phyloP scores from a whole-genome alignment of 92 coral and sea anemone species.

The Epizoanthus stellaris region DNA sequence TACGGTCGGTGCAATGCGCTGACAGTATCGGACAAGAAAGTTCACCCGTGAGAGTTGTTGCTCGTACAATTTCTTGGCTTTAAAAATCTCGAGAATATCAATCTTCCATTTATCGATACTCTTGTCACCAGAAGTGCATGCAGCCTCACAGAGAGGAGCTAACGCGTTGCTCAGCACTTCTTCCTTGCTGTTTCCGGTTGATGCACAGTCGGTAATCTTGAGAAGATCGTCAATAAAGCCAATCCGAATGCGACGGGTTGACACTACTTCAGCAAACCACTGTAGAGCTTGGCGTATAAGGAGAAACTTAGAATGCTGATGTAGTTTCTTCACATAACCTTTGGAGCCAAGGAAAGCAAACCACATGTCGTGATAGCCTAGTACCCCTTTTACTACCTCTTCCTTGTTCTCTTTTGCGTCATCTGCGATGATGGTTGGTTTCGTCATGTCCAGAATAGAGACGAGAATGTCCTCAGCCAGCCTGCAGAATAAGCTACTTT shows the following conservation, averaged over 20 bases:
- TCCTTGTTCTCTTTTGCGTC: background rate
- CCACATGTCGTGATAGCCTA: conserved; percentile 55
- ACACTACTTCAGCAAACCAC: conserved; percentile 14
- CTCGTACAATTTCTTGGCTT: background rate
- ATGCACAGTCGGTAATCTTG: background rate
- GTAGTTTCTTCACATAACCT: conserved; percentile 48
- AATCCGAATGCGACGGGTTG: conserved; percentile 4
- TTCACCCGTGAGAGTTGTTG: conserved; percentile 1
- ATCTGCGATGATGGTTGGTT: background rate
- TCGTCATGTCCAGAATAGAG: background rate
- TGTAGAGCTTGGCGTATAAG: background rate
- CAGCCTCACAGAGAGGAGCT: background rate
- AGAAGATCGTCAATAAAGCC: conserved; percentile 24
- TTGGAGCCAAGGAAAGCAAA: conserved; percentile 37
- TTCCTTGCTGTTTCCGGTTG: background rate
- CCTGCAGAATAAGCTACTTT: too few relatives aligned
- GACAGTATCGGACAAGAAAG: conserved; percentile 15
- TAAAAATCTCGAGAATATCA: background rate
- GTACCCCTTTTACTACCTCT: conserved; percentile 32
- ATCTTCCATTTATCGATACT: background rate
- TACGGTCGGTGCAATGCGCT: background rate
- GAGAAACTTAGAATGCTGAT: conserved; percentile 19
- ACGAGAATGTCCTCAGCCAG: conserved; percentile 21
- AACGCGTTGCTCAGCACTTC: conserved; percentile 2
- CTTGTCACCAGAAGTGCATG: background rate